phyloP scores from a whole-genome alignment of 2,797 vertebrate species.

The Periophthalmus magnuspinnatus region DNA sequence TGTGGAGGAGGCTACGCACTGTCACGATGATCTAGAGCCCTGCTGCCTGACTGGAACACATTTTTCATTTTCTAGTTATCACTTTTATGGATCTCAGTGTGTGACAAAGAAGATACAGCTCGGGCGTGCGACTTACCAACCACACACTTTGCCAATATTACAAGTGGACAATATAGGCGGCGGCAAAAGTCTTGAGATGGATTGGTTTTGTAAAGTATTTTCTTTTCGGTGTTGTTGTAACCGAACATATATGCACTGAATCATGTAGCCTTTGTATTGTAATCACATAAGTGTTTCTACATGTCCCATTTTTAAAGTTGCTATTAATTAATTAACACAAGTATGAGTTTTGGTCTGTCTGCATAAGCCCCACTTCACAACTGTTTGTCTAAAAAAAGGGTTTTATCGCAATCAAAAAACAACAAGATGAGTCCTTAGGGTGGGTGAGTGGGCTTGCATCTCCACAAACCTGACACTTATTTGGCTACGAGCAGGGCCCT shows the following conservation, averaged over 20 bases:
- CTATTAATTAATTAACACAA: no score
- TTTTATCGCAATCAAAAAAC: no score
- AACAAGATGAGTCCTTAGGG: no score
- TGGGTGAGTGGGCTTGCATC: no score
- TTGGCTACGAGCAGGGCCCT: no score
- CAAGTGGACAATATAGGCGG: neutral
- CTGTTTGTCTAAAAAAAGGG: no score
- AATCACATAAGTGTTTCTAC: neutral
- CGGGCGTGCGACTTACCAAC: neutral
- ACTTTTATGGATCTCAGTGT: neutral
- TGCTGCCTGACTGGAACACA: slow-evolving; percentile 1
- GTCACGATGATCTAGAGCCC: slow-evolving; percentile 11
- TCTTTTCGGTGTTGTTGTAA: neutral
- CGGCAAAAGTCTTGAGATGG: neutral
- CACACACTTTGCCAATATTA: slow-evolving; percentile 3
- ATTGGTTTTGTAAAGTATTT: neutral
- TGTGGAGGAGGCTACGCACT: neutral
- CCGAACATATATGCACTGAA: neutral
- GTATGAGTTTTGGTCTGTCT: no score
- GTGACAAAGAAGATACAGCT: slow-evolving; percentile 10
- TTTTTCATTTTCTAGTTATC: slow-evolving; percentile 10
- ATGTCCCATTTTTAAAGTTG: no score
- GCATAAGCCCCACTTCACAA: no score
- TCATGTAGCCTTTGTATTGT: neutral
- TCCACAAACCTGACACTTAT: no score